These are phyloP conservation scores for Trachelus tabidus DNA, from an alignment of 2,888 invertebrate species.

Conservation along the genomic window DNA sequence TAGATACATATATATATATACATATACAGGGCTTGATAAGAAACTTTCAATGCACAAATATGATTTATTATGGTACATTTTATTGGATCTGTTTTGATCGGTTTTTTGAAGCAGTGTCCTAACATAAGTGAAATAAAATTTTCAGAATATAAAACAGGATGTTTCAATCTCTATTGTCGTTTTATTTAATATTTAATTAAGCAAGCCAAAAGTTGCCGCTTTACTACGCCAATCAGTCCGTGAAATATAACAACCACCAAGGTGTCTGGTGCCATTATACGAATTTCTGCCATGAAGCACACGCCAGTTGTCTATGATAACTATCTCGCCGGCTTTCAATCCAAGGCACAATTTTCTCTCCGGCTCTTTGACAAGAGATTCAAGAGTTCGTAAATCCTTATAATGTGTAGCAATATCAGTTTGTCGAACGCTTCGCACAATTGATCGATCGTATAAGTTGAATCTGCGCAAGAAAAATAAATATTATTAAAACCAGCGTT, in stretches of 20 bases:
- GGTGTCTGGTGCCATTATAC: constrained; percentile 75
- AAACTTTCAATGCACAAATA: no score
- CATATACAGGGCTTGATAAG: no score
- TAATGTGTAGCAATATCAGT: constrained; percentile 73
- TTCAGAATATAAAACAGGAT: no score
- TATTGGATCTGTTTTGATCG: no score
- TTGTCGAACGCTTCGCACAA: constrained; percentile 70
- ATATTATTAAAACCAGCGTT: no score
- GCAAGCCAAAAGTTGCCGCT: constrained; percentile 59
- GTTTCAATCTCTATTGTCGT: no score
- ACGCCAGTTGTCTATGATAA: constrained; percentile 84
- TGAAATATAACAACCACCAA: constrained; percentile 80
- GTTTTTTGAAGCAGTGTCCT: no score
- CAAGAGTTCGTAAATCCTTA: constrained; percentile 69
- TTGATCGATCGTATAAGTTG: constrained; percentile 80
- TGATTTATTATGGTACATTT: no score
- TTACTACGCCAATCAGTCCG: constrained; percentile 77
- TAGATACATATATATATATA: no score
- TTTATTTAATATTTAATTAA: neutral
- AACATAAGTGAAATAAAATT: no score
- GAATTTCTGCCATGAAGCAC: constrained; percentile 79
- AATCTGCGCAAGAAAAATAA: constrained; percentile 66
- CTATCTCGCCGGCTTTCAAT: constrained; percentile 75
- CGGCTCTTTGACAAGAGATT: constrained; percentile 68
- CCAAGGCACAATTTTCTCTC: constrained; percentile 72